Percentiles rank a stretch among this genome's conserved stretches.
phyloP scores from a whole-genome alignment of 1,140 invertebrate species.

The Drosophila eugracilis region DNA sequence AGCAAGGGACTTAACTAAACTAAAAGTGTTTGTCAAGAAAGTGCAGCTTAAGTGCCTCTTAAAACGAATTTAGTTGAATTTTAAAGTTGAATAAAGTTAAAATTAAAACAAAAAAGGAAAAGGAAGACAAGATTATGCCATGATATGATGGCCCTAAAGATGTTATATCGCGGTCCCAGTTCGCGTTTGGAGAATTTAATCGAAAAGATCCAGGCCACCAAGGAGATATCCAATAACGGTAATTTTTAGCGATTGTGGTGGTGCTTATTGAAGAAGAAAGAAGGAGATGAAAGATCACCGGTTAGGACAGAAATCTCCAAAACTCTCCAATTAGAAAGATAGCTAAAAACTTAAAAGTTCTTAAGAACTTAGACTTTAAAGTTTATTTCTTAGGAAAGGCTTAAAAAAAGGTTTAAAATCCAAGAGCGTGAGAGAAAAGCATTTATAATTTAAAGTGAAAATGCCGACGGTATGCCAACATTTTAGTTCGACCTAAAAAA shows the following conservation, averaged over 20 bases:
- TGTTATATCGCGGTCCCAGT: constrained; percentile 93
- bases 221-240: constrained; percentile 86
- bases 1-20: constrained; percentile 18
- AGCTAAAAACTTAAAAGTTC: too few relatives aligned
- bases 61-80: constrained; percentile 18
- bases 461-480: constrained; percentile 13
- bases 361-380: too few relatives aligned
- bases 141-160: constrained; percentile 85
- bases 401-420: background rate
- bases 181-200: constrained; percentile 91
- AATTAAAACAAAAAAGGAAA: too few relatives aligned
- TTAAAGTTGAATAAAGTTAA: constrained; percentile 8
- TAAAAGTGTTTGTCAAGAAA: constrained; percentile 12
- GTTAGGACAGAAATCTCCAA: too few relatives aligned
- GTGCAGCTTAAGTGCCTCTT: constrained; percentile 28
- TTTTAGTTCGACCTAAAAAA: too few relatives aligned
- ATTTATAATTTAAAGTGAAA: background rate
- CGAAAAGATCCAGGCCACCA: constrained; percentile 93
- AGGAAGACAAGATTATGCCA: constrained; percentile 64
- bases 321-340: too few relatives aligned
- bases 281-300: background rate
- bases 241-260: constrained; percentile 22
- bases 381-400: too few relatives aligned
- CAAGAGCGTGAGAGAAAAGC: background rate
- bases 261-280: background rate